phyloP scores from a whole-genome alignment of 2,113 vertebrate species.

The Macquaria australasica region DNA sequence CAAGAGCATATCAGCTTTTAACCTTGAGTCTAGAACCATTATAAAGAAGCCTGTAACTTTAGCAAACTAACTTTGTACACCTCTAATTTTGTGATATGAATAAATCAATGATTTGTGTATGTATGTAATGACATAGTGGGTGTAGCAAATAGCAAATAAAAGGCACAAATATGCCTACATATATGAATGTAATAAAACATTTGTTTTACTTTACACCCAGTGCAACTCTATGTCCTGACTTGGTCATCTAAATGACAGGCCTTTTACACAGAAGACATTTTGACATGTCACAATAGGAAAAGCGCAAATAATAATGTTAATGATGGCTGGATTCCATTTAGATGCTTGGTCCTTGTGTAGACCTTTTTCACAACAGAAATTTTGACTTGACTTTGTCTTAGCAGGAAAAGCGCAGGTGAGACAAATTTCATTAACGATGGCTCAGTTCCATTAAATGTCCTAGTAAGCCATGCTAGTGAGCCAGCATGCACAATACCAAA shows the following conservation, averaged over 20 bases:
- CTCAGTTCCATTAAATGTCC: background rate
- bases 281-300: background rate
- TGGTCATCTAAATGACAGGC: background rate
- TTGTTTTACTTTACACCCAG: background rate
- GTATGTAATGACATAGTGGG: background rate
- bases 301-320: background rate
- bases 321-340: too few species aligned
- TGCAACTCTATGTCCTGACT: background rate
- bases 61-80: background rate
- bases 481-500: background rate
- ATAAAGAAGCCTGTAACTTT: constrained; percentile 7
- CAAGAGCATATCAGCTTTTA: constrained; percentile 26
- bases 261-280: background rate
- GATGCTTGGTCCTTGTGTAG: too few species aligned
- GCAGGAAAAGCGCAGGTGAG: background rate
- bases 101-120: background rate
- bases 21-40: constrained; percentile 44
- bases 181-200: background rate
- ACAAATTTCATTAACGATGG: background rate
- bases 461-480: background rate
- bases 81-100: background rate
- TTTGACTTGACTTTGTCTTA: too few species aligned
- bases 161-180: background rate
- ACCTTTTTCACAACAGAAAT: too few species aligned
- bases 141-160: background rate